Evolutionary conservation across 2,113 vertebrate species (phyloP).

Genomic region (Riparia riparia): DNA sequence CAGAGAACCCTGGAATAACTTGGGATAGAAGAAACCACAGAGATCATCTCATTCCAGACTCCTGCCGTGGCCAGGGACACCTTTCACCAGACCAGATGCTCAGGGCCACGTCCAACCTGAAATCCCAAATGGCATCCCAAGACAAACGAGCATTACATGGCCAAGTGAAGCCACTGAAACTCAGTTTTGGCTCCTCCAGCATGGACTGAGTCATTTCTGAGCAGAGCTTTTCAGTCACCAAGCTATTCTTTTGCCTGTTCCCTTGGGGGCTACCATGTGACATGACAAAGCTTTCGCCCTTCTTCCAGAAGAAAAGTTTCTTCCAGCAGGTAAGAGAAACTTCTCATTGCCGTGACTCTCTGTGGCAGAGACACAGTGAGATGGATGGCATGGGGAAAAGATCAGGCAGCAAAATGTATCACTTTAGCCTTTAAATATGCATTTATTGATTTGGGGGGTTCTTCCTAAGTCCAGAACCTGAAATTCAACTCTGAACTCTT

Average conservation of each 20-base stretch:
- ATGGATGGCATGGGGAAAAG: neutral
- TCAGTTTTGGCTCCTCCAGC: neutral
- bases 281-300: neutral
- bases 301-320: neutral
- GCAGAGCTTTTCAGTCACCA: neutral
- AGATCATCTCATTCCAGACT: neutral
- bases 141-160: neutral
- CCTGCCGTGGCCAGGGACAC: no score
- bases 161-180: neutral
- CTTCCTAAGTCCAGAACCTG: neutral
- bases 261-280: neutral
- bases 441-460: neutral
- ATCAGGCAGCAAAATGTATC: neutral
- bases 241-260: neutral
- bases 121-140: neutral
- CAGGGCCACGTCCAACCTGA: rapidly evolving
- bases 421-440: neutral
- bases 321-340: neutral
- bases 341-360: neutral
- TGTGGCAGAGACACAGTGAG: neutral
- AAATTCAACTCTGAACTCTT: neutral
- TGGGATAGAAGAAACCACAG: neutral
- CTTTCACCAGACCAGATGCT: neutral
- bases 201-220: neutral
- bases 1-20: neutral